Percentiles rank a stretch among this genome's conserved stretches.
phyloP scores from a whole-genome alignment of 2,113 vertebrate genomes.

The Dolichotis patagonum region DNA sequence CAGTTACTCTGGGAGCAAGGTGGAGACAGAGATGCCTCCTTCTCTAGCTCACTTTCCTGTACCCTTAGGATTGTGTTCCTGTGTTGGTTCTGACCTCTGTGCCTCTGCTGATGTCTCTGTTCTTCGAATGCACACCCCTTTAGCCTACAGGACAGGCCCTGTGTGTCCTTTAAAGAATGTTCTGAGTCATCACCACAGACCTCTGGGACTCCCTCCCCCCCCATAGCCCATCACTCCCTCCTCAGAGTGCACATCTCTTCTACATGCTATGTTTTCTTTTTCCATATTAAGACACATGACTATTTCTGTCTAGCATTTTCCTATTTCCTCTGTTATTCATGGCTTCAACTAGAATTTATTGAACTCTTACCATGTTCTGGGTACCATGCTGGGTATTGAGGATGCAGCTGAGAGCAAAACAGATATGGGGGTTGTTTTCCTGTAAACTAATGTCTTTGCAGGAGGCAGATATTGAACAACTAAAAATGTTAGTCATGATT shows the following conservation, averaged over 20 bases:
- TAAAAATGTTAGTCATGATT: background rate
- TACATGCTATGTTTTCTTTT: background rate
- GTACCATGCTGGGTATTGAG: background rate
- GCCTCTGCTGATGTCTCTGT: background rate
- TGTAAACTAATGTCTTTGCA: background rate
- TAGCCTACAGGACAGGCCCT: background rate
- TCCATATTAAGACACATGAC: background rate
- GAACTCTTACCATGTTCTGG: background rate
- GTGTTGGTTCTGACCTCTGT: background rate
- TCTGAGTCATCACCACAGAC: background rate
- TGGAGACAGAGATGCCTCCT: fast-evolving
- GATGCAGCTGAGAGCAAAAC: background rate
- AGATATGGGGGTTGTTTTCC: background rate
- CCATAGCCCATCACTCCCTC: background rate
- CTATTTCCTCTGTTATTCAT: background rate
- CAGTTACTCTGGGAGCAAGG: too few relatives aligned
- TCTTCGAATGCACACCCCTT: fast-evolving
- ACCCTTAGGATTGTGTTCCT: too few relatives aligned
- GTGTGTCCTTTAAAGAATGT: background rate
- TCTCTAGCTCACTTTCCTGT: background rate
- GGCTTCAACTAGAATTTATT: background rate
- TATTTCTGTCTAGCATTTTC: background rate
- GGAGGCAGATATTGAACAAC: background rate
- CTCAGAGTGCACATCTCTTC: too few relatives aligned
- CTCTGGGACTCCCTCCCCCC: background rate